A percentile compares a stretch with the other conserved stretches of the same genome.
Evolutionary conservation across 2,797 vertebrate genomes (phyloP).

Genomic region (Phaenicophaeus curvirostris): DNA sequence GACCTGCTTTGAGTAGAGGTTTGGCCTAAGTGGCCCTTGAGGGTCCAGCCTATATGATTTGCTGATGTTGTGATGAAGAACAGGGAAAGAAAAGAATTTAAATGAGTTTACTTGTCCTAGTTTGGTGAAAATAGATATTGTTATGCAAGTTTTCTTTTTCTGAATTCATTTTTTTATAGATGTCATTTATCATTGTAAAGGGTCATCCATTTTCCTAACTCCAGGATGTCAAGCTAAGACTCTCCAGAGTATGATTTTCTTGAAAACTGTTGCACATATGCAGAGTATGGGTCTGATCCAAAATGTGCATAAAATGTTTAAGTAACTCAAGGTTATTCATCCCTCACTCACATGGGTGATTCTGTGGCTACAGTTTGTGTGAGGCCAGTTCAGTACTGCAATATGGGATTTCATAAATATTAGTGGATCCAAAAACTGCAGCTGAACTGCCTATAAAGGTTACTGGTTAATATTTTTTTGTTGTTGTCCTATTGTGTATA

Average conservation of each 20-base stretch:
- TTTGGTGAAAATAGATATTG: neutral
- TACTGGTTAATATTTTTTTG: neutral
- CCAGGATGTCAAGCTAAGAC: neutral
- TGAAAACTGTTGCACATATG: neutral
- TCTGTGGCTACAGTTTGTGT: neutral
- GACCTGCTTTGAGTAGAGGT: neutral
- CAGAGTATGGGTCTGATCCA: neutral
- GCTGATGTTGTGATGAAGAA: neutral
- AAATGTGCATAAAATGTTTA: neutral
- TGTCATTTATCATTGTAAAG: neutral
- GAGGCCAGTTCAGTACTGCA: neutral
- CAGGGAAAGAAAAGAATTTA: neutral
- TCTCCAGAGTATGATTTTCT: neutral
- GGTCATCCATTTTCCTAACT: neutral
- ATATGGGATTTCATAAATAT: neutral
- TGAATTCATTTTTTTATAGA: neutral
- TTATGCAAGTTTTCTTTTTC: neutral
- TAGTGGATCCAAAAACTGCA: neutral
- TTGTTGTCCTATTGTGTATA: neutral
- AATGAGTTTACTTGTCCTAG: neutral
- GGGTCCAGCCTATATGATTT: neutral
- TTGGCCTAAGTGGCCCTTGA: neutral
- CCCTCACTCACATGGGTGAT: neutral
- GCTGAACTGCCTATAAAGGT: neutral
- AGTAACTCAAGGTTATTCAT: neutral